These are phyloP conservation scores for Stichodactyla helianthus DNA, from an alignment of 64 coral and sea anemone genomes.

Conservation along the genomic window DNA sequence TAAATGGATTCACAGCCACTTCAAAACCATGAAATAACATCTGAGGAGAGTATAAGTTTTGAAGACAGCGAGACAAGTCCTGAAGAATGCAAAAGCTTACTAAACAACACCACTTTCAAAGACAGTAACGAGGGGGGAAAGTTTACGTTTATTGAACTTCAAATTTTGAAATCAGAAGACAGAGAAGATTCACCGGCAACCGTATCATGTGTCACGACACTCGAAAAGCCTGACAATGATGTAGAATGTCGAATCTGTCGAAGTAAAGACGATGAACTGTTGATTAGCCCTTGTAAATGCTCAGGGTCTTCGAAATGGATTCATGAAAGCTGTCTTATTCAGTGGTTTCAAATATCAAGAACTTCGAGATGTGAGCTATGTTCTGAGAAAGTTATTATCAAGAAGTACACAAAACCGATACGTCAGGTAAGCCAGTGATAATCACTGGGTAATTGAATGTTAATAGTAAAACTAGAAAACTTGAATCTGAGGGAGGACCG, in stretches of 20 bases:
- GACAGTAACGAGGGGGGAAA: not conserved
- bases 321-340: conserved; percentile 78
- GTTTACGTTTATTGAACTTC: not conserved
- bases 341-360: conserved; percentile 80
- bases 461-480: not conserved
- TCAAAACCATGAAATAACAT: not conserved
- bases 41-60: not conserved
- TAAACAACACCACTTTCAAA: not conserved
- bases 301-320: conserved; percentile 82
- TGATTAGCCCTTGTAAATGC: conserved; percentile 86
- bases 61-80: not conserved
- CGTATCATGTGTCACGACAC: not conserved
- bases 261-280: conserved; percentile 46
- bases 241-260: conserved; percentile 89
- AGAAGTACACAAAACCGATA: conserved; percentile 76
- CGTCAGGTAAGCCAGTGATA: conserved; percentile 58
- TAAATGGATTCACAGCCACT: not conserved
- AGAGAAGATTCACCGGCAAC: not conserved
- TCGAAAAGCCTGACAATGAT: not conserved
- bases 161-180: not conserved
- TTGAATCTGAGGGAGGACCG: not conserved
- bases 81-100: not conserved
- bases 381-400: conserved; percentile 51
- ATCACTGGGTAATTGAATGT: not conserved
- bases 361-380: conserved; percentile 83